These are phyloP conservation scores for Nipponia nippon DNA, from an alignment of 2,113 vertebrate genomes.

Conservation along the genomic window DNA sequence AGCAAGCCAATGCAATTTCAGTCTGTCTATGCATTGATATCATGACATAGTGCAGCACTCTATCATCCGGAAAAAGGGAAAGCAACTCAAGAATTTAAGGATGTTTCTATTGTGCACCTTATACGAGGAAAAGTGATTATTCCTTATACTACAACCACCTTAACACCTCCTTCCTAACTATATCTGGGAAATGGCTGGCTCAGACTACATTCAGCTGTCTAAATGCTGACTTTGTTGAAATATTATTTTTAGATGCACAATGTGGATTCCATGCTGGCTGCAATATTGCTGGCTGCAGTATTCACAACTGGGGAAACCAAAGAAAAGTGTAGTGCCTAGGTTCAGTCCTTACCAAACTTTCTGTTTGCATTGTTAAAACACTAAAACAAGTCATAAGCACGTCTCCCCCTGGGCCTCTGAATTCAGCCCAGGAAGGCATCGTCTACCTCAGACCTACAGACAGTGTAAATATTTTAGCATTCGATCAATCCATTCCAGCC, in stretches of 20 bases:
- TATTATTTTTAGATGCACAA: not conserved
- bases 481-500: not conserved
- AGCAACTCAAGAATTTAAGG: not conserved
- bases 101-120: not conserved
- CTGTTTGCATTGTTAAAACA: not conserved
- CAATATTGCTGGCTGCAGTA: not conserved
- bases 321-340: not conserved
- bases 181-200: not conserved
- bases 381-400: not conserved
- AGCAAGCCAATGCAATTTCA: slow-evolving; percentile 8
- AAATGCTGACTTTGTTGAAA: not conserved
- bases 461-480: not conserved
- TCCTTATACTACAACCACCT: not conserved
- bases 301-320: not conserved
- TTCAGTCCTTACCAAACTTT: not conserved
- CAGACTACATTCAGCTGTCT: not conserved
- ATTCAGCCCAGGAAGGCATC: not conserved
- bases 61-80: not conserved
- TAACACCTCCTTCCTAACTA: not conserved
- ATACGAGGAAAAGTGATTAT: not conserved
- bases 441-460: not conserved
- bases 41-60: not conserved
- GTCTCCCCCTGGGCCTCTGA: not conserved
- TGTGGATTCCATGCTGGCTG: not conserved
- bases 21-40: not conserved